These are phyloP conservation scores for Ovibos moschatus DNA, from an alignment of 2,113 vertebrate genomes.

Conservation along the genomic window DNA sequence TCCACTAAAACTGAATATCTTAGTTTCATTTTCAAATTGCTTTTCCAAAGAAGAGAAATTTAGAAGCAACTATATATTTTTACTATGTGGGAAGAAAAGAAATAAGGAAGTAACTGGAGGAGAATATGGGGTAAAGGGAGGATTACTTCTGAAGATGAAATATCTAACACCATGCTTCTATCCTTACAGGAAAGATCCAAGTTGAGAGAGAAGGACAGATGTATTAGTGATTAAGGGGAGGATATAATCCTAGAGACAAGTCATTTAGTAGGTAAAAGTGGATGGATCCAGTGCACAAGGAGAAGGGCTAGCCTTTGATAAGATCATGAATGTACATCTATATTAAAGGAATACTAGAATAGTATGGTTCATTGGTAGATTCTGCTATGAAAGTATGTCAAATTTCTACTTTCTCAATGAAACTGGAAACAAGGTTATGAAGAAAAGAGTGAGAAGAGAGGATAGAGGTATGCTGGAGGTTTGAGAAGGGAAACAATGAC, in stretches of 20 bases:
- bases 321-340: not conserved
- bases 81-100: not conserved
- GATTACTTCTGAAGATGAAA: not conserved
- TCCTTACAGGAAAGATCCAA: not conserved
- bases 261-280: not conserved
- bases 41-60: constrained; percentile 54
- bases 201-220: not conserved
- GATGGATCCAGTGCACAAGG: not conserved
- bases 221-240: not conserved
- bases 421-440: not conserved
- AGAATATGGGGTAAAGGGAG: not conserved
- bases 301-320: not conserved
- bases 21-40: constrained; percentile 63
- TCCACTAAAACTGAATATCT: constrained; percentile 52
- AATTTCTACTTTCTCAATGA: not conserved
- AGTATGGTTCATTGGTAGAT: not conserved
- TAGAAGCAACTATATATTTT: not conserved
- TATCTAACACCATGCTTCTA: not conserved
- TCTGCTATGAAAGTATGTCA: not conserved
- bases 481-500: not conserved
- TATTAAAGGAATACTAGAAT: not conserved
- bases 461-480: not conserved
- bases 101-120: not conserved
- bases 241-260: not conserved
- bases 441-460: not conserved